Evolutionary conservation across 1,140 invertebrate genomes (phyloP).

Genomic region (Drosophila pectinifera): DNA sequence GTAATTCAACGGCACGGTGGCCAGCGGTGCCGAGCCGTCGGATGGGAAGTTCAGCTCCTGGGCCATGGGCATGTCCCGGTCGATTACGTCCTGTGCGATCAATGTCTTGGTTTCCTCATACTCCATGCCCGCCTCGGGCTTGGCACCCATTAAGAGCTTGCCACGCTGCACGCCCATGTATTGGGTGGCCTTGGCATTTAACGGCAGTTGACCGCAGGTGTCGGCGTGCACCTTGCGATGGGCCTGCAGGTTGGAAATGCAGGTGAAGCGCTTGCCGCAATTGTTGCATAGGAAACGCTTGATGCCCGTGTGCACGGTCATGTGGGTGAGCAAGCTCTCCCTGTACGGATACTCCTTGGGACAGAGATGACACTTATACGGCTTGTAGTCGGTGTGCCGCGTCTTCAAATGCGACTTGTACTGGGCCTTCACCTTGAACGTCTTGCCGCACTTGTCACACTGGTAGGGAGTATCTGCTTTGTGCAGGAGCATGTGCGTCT

Average conservation of each 20-base stretch:
- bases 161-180: constrained; percentile 84
- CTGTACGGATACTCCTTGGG: constrained; percentile 86
- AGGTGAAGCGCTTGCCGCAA: constrained; percentile 85
- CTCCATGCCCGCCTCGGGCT: constrained; percentile 79
- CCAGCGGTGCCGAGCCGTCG: constrained; percentile 67
- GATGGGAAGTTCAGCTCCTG: constrained; percentile 79
- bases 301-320: constrained; percentile 86
- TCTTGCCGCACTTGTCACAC: constrained; percentile 85
- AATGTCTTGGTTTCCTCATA: constrained; percentile 80
- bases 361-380: constrained; percentile 88
- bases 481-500: constrained; percentile 84
- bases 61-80: constrained; percentile 76
- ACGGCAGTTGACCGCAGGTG: constrained; percentile 75
- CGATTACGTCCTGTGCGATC: constrained; percentile 78
- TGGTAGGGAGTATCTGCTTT: constrained; percentile 77
- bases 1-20: constrained; percentile 69
- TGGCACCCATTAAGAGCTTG: constrained; percentile 77
- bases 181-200: constrained; percentile 79
- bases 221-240: constrained; percentile 84
- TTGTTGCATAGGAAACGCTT: constrained; percentile 86
- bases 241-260: constrained; percentile 85
- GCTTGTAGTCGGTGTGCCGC: constrained; percentile 89
- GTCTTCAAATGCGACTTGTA: constrained; percentile 90
- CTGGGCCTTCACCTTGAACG: constrained; percentile 86
- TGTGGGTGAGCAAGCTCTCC: constrained; percentile 86